Conservation (phyloP, 2,888 invertebrate genomes). For the Erebia aethiops region DNA sequence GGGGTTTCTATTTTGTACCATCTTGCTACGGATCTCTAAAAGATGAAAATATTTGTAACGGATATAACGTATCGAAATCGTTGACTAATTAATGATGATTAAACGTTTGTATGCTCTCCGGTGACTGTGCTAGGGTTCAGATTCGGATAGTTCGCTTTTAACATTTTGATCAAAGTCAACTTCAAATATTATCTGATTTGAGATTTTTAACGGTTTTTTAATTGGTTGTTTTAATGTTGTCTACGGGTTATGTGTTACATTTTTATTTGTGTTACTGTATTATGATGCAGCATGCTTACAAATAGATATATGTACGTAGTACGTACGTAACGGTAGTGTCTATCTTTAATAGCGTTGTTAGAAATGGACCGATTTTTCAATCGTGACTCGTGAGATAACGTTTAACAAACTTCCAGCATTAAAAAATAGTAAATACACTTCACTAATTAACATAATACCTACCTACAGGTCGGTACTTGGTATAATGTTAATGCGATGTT, state of each 20-base stretch:
- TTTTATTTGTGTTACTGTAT: conserved; percentile 5
- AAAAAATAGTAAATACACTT: too few relatives aligned
- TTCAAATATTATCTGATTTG: conserved; percentile 20
- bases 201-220: conserved; percentile 27
- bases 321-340: too few relatives aligned
- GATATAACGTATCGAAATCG: conserved; percentile 23
- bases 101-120: conserved; percentile 14
- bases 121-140: background rate
- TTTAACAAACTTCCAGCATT: too few relatives aligned
- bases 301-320: too few relatives aligned
- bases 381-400: too few relatives aligned
- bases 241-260: conserved; percentile 13
- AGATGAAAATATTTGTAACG: conserved; percentile 22
- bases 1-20: background rate
- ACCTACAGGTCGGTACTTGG: too few relatives aligned
- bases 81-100: conserved; percentile 23
- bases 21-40: conserved; percentile 1
- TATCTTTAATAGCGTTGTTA: too few relatives aligned
- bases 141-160: background rate
- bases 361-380: too few relatives aligned
- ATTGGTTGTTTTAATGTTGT: conserved; percentile 22
- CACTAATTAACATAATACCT: too few relatives aligned
- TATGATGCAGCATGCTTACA: too few relatives aligned
- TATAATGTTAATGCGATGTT: too few relatives aligned
- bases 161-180: conserved; percentile 21